These are phyloP conservation scores for Zelleria hepariella DNA, from an alignment of 2,888 invertebrate species.

Conservation along the genomic window DNA sequence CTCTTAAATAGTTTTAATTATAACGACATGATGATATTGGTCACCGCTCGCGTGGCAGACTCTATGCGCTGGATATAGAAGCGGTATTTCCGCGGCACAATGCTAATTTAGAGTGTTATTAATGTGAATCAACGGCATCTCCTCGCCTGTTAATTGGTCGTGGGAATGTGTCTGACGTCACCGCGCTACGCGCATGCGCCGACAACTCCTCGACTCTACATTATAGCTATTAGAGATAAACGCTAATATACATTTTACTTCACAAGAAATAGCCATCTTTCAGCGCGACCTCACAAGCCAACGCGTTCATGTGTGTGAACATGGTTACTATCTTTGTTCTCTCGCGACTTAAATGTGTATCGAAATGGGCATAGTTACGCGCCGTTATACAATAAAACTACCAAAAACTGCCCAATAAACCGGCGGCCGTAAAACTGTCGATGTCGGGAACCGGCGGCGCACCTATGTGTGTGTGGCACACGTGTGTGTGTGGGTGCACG, in stretches of 20 bases:
- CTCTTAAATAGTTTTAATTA: neutral
- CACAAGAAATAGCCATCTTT: too few relatives aligned
- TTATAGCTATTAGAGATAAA: too few relatives aligned
- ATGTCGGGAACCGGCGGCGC: neutral
- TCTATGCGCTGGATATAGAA: neutral
- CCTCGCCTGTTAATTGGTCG: neutral
- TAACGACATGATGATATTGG: neutral
- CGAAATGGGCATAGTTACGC: neutral
- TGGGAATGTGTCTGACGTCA: slow-evolving; percentile 1
- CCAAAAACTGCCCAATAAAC: neutral
- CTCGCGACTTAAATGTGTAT: neutral
- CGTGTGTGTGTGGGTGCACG: neutral
- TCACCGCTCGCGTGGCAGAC: neutral
- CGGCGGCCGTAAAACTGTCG: neutral
- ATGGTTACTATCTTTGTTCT: too few relatives aligned
- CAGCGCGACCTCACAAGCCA: too few relatives aligned
- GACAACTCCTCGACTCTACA: too few relatives aligned
- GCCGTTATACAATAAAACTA: slow-evolving; percentile 1
- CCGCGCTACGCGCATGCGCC: neutral
- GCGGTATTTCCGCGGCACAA: neutral
- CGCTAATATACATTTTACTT: too few relatives aligned
- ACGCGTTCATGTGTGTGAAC: too few relatives aligned
- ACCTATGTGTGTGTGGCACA: too few relatives aligned
- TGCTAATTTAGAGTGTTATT: neutral
- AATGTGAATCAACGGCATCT: slow-evolving; percentile 1